Evolutionary conservation across 2,888 invertebrate species (phyloP), one percentile per base, ranked within the genome.

Genomic region (Trissolcus brochymenae): DNA sequence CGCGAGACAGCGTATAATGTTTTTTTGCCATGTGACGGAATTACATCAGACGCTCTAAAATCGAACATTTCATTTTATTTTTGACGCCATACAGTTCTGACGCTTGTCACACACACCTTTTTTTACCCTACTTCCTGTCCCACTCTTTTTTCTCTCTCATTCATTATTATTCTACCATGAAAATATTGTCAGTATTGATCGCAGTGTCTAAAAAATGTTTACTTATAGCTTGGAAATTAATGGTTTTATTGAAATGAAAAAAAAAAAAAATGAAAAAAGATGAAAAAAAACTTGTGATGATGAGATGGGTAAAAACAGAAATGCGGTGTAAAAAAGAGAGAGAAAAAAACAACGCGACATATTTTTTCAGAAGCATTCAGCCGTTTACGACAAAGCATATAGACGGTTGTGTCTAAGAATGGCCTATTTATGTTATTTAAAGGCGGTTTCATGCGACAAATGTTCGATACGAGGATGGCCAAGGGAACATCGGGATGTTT

Each of bases 391-490:
- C 46, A 2, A 7, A 46, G 16, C 29, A 35, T 21, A 43, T 19
- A 55, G 17, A 35, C 35, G 19, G 43, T 21, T n/a, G 14, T 2
- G 19, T 40, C 35, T 46, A 61, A 55, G 61, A 55, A 61, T 43
- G 43, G 55, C 49, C 60, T 59, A 70, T 67, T 67, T 67, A 54
- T 40, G 59, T 67, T 53, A 67, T 67, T 67, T 60, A 59, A 51
- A 53, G 25, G 43, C 43, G 59, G 59, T 67, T 67, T 67, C 46
- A 25, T 40, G 46, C 43, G 43, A 60, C 67, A 57, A 56, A 55
- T 46, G 41, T 25, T 41, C 16, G 43, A 25, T 13, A 51, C 57
- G 51, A 59, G 53, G 53, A 35, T 35, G 35, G 35, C 35, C 35
- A 11, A 35, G 35, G 35, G 35, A 35, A 11, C 35, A 11, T 35